Evolutionary conservation across 2,797 vertebrate genomes (phyloP).

Genomic region (Falco columbarius): DNA sequence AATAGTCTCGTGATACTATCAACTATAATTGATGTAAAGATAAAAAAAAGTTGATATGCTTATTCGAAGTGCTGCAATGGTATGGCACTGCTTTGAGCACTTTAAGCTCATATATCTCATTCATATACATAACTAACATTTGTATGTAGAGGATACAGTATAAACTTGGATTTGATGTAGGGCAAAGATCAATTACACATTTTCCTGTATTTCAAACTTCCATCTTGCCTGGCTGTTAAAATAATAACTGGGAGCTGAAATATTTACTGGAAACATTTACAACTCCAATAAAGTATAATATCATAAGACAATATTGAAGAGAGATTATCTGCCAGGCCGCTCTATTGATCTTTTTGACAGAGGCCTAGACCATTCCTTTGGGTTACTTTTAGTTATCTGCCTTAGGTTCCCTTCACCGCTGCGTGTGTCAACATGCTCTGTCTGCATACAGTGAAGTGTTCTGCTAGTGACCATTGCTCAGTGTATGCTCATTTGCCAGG

Average conservation of each 20-base stretch:
- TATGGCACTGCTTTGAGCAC: not conserved
- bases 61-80: not conserved
- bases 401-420: not conserved
- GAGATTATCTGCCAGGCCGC: not conserved
- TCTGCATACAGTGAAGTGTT: not conserved
- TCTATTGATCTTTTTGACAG: conserved; percentile 6
- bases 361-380: not conserved
- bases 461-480: not conserved
- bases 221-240: not conserved
- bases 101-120: not conserved
- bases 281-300: not conserved
- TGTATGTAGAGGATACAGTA: not conserved
- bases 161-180: not conserved
- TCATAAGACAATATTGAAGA: not conserved
- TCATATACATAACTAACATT: not conserved
- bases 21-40: not conserved
- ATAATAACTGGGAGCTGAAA: conserved; percentile 12
- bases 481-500: not conserved
- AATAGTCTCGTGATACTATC: not conserved
- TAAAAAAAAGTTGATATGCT: not conserved
- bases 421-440: not conserved
- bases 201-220: not conserved
- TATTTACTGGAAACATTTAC: conserved; percentile 41
- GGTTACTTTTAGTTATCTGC: not conserved
- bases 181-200: not conserved